Evolutionary conservation across 2,888 invertebrate species (phyloP).

Genomic region (Altica lythri): DNA sequence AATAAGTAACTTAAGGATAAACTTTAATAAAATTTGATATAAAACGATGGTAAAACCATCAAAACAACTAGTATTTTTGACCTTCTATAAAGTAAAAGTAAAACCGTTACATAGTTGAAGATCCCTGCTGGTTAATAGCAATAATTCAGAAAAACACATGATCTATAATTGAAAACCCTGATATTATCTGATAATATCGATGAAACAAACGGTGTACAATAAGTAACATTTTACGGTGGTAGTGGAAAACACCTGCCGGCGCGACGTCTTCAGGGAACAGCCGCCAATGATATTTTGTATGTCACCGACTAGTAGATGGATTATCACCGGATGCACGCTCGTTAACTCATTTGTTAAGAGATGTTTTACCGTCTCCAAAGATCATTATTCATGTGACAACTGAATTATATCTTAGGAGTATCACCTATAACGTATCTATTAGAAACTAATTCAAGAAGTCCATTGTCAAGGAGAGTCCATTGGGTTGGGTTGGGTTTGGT

Average conservation of each 20-base stretch:
- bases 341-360: conserved; percentile 29
- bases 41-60: too few species aligned
- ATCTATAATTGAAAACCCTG: conserved; percentile 15
- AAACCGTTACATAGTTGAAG: neutral
- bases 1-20: too few species aligned
- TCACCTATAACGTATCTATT: conserved; percentile 19
- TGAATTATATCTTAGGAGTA: conserved; percentile 22
- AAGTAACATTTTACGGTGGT: conserved; percentile 44
- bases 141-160: conserved; percentile 2
- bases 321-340: conserved; percentile 28
- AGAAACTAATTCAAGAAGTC: conserved; percentile 24
- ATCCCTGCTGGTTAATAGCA: neutral
- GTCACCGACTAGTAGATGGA: conserved; percentile 27
- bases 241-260: conserved; percentile 43
- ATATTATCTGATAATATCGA: conserved; percentile 24
- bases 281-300: conserved; percentile 21
- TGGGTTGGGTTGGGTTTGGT: conserved; percentile 18
- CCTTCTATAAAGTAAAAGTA: too few species aligned
- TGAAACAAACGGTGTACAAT: conserved; percentile 29
- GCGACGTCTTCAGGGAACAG: neutral
- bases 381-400: conserved; percentile 25
- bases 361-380: conserved; percentile 21
- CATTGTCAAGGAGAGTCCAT: conserved; percentile 5
- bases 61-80: too few species aligned
- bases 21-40: too few species aligned